Percentiles rank a stretch among this genome's conserved stretches.
Evolutionary conservation across 2,888 invertebrate species (phyloP).

Genomic region (Platyscelio sp.): DNA sequence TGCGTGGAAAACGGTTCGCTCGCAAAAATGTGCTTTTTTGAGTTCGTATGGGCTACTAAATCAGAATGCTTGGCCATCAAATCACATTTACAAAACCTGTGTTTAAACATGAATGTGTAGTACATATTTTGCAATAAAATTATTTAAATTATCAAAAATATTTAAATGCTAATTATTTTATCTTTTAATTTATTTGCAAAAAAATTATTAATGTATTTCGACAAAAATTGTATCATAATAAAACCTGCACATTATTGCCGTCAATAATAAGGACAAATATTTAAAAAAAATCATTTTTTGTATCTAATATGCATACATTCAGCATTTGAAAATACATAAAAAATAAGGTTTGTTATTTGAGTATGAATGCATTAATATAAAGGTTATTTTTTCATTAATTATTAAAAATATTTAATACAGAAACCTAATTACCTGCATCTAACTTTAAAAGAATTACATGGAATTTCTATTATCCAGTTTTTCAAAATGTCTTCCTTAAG

Average conservation of each 20-base stretch:
- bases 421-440: neutral
- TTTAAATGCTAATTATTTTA: neutral
- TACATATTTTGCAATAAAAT: neutral
- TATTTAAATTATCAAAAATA: neutral
- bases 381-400: too few relatives aligned
- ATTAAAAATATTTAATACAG: neutral
- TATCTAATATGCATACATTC: neutral
- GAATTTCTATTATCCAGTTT: conserved; percentile 16
- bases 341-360: too few relatives aligned
- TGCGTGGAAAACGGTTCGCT: conserved; percentile 18
- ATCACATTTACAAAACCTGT: conserved; percentile 46
- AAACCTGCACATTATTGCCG: too few relatives aligned
- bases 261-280: neutral
- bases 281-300: neutral
- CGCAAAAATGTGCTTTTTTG: conserved; percentile 13
- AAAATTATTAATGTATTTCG: neutral
- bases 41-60: conserved; percentile 8
- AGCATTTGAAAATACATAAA: neutral
- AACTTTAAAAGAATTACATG: neutral
- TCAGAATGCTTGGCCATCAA: conserved; percentile 15
- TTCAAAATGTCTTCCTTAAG: conserved; percentile 2
- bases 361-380: too few relatives aligned
- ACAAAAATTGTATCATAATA: neutral
- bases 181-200: neutral
- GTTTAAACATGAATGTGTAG: neutral